A percentile compares a stretch with the other conserved stretches of the same genome.
phyloP scores from a whole-genome alignment of 2,113 vertebrate genomes.

The Macaca fascicularis region DNA sequence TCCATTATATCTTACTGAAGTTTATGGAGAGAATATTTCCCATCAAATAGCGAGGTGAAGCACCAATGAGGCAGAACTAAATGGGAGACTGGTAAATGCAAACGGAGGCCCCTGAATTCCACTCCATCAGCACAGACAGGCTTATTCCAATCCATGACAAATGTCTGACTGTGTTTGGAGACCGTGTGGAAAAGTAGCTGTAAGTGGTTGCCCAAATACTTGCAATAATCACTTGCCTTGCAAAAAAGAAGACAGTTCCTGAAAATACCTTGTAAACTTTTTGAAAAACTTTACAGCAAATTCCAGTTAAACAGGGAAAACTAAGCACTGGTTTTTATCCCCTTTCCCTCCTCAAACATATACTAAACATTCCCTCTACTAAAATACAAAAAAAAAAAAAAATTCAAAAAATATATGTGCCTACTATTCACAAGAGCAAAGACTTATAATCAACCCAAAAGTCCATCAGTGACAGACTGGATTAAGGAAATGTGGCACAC shows the following conservation, averaged over 20 bases:
- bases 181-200: neutral
- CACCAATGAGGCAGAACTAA: slow-evolving; percentile 66
- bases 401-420: neutral
- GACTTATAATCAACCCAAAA: too few relatives aligned
- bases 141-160: neutral
- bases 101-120: neutral
- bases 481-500: too few relatives aligned
- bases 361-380: too few relatives aligned
- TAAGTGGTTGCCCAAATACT: neutral
- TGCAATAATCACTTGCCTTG: neutral
- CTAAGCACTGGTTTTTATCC: neutral
- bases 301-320: neutral
- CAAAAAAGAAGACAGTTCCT: neutral
- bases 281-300: neutral
- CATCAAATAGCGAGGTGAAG: slow-evolving; percentile 34
- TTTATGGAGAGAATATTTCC: slow-evolving; percentile 56
- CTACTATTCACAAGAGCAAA: too few relatives aligned
- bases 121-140: slow-evolving; percentile 5
- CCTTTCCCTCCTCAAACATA: neutral
- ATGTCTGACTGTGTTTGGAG: neutral
- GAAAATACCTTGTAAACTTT: neutral
- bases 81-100: neutral
- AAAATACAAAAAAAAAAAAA: neutral
- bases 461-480: too few relatives aligned
- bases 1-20: slow-evolving; percentile 31